Percentiles rank a stretch among this genome's conserved stretches.
These are phyloP conservation scores for Trissolcus basalis DNA, from an alignment of 1,140 invertebrate species.

Conservation along the genomic window DNA sequence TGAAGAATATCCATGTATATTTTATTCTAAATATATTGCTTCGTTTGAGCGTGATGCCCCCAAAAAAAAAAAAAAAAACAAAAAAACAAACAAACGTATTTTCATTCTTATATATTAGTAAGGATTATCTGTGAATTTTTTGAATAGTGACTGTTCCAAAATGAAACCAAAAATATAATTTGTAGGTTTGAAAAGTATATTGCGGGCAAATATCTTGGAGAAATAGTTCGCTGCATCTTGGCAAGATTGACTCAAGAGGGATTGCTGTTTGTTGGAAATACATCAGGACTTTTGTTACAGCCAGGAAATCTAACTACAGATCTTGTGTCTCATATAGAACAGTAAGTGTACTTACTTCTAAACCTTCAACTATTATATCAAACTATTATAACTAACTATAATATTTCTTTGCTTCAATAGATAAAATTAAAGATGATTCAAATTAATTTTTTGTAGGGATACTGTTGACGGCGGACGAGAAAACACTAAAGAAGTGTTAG, in stretches of 20 bases:
- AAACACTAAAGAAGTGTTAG: conserved; percentile 73
- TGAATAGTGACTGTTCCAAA: too few species aligned
- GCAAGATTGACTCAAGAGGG: conserved; percentile 76
- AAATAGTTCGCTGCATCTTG: conserved; percentile 79
- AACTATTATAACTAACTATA: too few species aligned
- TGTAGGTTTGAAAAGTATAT: conserved; percentile 83
- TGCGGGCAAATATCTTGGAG: conserved; percentile 82
- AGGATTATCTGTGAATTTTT: too few species aligned
- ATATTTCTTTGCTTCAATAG: too few species aligned
- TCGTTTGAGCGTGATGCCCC: too few species aligned
- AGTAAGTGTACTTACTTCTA: conserved; percentile 77
- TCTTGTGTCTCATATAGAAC: conserved; percentile 84
- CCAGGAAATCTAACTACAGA: conserved; percentile 81
- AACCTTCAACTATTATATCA: too few species aligned
- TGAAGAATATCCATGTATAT: too few species aligned
- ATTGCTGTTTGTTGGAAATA: conserved; percentile 77
- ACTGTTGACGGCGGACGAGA: conserved; percentile 67
- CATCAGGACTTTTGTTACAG: conserved; percentile 69
- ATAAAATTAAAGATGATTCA: too few species aligned
- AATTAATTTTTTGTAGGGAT: conserved; percentile 66
- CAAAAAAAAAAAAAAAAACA: too few species aligned
- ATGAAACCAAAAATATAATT: conserved; percentile 9
- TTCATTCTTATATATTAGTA: too few species aligned
- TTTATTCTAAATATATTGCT: too few species aligned
- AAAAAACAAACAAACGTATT: too few species aligned